phyloP scores from a whole-genome alignment of 2,888 invertebrate species.

The Sminthurides aquaticus region DNA sequence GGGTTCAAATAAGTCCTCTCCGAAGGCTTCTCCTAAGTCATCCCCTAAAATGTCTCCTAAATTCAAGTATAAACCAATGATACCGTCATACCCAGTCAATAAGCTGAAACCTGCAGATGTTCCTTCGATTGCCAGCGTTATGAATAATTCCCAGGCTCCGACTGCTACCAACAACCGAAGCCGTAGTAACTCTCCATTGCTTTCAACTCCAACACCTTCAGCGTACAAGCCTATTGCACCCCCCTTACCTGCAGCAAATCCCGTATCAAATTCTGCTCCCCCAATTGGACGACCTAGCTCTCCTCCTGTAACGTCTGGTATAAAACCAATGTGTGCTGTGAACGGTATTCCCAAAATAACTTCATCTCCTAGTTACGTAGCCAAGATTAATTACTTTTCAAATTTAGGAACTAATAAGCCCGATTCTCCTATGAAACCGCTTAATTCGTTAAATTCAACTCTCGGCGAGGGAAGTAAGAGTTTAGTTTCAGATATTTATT shows the following conservation, averaged over 20 bases:
- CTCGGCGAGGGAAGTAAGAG: conserved; percentile 13
- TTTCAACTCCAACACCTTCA: conserved; percentile 6
- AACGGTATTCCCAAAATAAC: conserved; percentile 40
- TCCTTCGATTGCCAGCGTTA: not conserved
- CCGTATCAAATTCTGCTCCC: not conserved
- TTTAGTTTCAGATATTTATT: conserved; percentile 21
- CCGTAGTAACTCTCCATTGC: conserved; percentile 13
- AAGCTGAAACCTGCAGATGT: not conserved
- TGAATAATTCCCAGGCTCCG: not conserved
- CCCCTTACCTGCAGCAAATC: conserved; percentile 1
- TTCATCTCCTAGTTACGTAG: conserved; percentile 38
- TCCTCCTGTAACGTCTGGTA: not conserved
- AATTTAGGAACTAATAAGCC: conserved; percentile 27
- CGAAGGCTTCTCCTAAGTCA: conserved; percentile 14
- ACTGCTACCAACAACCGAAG: conserved; percentile 2
- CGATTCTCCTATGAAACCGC: conserved; percentile 38
- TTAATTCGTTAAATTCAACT: conserved; percentile 33
- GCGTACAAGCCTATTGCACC: conserved; percentile 14
- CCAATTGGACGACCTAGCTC: conserved; percentile 3
- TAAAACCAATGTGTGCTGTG: conserved; percentile 41
- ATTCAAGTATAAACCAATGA: conserved; percentile 13
- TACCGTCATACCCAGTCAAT: not conserved
- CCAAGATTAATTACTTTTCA: conserved; percentile 43
- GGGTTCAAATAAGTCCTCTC: conserved; percentile 2
- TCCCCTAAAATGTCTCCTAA: conserved; percentile 17